Percentiles rank a stretch among this genome's conserved stretches.
Conservation (phyloP, 2,888 invertebrate species). For the Acronicta alni region DNA sequence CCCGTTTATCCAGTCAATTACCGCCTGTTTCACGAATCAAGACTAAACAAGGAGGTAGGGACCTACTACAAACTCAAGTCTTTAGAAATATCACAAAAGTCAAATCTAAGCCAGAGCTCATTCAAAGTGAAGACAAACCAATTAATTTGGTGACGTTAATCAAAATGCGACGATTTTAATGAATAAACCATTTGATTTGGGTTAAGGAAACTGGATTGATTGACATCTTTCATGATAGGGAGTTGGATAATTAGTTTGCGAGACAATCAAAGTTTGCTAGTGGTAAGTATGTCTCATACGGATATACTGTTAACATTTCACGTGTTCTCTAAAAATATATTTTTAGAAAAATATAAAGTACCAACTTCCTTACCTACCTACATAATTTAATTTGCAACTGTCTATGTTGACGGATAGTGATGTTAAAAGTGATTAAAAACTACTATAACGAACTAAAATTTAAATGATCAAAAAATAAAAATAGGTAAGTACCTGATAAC, state of each 20-base stretch:
- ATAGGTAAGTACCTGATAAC: slow-evolving; percentile 80
- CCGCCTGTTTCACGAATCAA: neutral
- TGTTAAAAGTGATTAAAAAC: too few species aligned
- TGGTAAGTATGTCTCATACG: slow-evolving; percentile 28
- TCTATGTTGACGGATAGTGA: too few species aligned
- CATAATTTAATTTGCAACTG: too few species aligned
- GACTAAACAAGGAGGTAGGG: neutral
- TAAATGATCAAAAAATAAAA: neutral
- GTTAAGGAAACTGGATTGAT: slow-evolving; percentile 64
- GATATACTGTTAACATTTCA: slow-evolving; percentile 26
- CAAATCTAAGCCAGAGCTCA: slow-evolving; percentile 15
- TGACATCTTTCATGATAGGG: slow-evolving; percentile 49
- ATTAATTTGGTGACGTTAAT: slow-evolving; percentile 47
- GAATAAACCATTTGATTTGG: slow-evolving; percentile 66
- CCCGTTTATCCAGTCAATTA: neutral
- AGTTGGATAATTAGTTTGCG: slow-evolving; percentile 67
- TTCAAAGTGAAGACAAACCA: slow-evolving; percentile 34
- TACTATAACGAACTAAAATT: too few species aligned
- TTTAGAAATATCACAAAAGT: slow-evolving; percentile 21
- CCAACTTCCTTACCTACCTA: too few species aligned
- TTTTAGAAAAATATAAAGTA: too few species aligned
- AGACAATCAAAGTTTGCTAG: slow-evolving; percentile 64
- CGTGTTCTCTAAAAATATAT: slow-evolving; percentile 4
- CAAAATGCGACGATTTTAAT: slow-evolving; percentile 47
- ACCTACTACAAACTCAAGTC: slow-evolving; percentile 7